These are phyloP conservation scores for Ciconia maguari DNA, from an alignment of 2,113 vertebrate genomes.

Conservation along the genomic window DNA sequence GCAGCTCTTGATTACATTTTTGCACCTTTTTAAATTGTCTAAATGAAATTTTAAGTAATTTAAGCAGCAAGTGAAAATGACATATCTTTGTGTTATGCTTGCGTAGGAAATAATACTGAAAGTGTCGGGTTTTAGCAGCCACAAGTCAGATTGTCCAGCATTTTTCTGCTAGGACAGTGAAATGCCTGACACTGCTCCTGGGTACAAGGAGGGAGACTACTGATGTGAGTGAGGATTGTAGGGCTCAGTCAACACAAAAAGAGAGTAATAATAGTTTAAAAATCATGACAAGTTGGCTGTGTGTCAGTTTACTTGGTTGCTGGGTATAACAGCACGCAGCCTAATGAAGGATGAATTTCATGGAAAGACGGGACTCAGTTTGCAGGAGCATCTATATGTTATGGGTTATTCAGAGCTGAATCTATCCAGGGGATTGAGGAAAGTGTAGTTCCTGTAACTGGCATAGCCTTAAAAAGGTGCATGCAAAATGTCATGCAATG, in stretches of 20 bases:
- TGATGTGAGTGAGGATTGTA: not conserved
- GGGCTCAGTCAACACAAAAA: not conserved
- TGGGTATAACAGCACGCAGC: not conserved
- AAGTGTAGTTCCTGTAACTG: not conserved
- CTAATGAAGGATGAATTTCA: not conserved
- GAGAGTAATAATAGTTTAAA: not conserved
- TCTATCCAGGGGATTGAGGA: not conserved
- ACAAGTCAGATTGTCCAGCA: not conserved
- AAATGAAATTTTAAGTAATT: slow-evolving; percentile 25
- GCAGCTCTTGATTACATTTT: slow-evolving; percentile 45
- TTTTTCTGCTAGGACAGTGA: not conserved
- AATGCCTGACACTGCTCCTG: not conserved
- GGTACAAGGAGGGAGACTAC: not conserved
- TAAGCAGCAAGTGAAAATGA: not conserved
- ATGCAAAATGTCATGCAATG: not conserved
- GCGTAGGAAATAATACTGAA: not conserved
- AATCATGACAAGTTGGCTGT: not conserved
- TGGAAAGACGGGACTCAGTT: not conserved
- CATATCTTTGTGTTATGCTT: not conserved
- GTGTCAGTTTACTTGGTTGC: not conserved
- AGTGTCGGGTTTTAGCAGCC: not conserved
- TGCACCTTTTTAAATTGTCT: slow-evolving; percentile 1
- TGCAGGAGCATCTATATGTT: not conserved
- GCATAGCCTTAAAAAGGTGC: not conserved
- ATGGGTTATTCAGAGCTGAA: not conserved